A percentile compares a stretch with the other conserved stretches of the same genome.
Conservation (phyloP, 2,113 vertebrate species). For the Anguilla rostrata region DNA sequence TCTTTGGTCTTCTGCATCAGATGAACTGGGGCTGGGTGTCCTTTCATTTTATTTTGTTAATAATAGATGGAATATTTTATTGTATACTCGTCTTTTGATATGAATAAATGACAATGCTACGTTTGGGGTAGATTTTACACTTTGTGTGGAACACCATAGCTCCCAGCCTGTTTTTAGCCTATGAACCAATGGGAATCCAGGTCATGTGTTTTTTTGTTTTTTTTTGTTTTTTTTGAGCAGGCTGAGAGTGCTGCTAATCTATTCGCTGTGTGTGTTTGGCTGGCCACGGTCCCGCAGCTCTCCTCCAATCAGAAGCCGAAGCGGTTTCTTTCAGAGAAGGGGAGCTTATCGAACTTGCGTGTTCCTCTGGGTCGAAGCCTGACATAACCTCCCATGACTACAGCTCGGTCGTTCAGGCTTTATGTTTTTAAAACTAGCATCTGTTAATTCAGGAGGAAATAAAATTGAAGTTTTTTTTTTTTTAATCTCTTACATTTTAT, state of each 20-base stretch:
- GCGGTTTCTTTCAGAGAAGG: neutral
- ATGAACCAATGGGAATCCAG: neutral
- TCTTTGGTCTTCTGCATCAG: slow-evolving; percentile 46
- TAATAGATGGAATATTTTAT: slow-evolving; percentile 48
- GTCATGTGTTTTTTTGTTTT: neutral
- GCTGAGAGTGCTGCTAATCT: neutral
- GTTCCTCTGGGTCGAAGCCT: neutral
- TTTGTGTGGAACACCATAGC: slow-evolving; percentile 8
- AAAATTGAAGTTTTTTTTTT: neutral
- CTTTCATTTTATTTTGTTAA: slow-evolving; percentile 49
- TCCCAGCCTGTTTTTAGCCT: neutral
- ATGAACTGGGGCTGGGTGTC: slow-evolving; percentile 36
- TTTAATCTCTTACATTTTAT: neutral
- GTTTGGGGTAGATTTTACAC: slow-evolving; percentile 39
- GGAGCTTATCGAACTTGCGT: neutral
- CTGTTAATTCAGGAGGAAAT: neutral
- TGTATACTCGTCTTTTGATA: slow-evolving; percentile 51
- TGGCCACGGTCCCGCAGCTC: neutral
- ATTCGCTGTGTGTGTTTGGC: neutral
- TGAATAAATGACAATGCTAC: slow-evolving; percentile 44
- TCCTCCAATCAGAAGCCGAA: neutral
- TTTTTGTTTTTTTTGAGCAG: neutral
- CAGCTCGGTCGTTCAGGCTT: neutral
- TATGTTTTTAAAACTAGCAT: neutral
- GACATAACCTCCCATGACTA: neutral